Evolutionary conservation across 2,797 vertebrate genomes (phyloP).

Genomic region (Sebastes kiyomatsui): DNA sequence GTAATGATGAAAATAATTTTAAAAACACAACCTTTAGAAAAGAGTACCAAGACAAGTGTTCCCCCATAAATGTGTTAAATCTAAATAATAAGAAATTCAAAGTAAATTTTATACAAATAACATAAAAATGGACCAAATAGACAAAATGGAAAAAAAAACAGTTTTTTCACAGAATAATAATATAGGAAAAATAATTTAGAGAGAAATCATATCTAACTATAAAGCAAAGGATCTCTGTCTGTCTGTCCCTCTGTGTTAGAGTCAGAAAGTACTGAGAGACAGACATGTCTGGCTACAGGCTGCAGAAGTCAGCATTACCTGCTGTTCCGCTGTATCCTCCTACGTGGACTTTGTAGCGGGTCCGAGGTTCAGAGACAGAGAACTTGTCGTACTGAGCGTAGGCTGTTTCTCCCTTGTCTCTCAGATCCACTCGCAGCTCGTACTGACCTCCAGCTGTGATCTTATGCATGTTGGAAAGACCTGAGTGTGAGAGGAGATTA

Average conservation of each 20-base stretch:
- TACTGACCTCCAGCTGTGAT: constrained; percentile 93
- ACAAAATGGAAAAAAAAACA: background rate
- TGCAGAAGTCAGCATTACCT: constrained; percentile 74
- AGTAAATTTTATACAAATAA: background rate
- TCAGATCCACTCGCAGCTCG: constrained; percentile 93
- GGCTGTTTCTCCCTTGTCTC: constrained; percentile 87
- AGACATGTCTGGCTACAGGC: background rate
- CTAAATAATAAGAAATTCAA: background rate
- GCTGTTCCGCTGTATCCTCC: constrained; percentile 95
- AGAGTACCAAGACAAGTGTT: background rate
- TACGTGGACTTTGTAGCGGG: constrained; percentile 90
- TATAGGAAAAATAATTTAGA: background rate
- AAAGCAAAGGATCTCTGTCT: too few relatives aligned
- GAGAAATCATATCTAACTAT: background rate
- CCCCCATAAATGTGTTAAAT: background rate
- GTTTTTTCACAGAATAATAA: background rate
- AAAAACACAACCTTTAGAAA: background rate
- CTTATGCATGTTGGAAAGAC: constrained; percentile 93
- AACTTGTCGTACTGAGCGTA: constrained; percentile 94
- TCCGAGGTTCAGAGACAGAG: constrained; percentile 87
- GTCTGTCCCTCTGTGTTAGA: background rate
- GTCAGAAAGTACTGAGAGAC: background rate
- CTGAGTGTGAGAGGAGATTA: constrained; percentile 69
- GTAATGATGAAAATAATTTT: background rate
- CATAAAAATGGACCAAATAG: background rate